Base-by-base conservation (phyloP, 2,888 invertebrate genomes). In the Anaspis maculata region DNA sequence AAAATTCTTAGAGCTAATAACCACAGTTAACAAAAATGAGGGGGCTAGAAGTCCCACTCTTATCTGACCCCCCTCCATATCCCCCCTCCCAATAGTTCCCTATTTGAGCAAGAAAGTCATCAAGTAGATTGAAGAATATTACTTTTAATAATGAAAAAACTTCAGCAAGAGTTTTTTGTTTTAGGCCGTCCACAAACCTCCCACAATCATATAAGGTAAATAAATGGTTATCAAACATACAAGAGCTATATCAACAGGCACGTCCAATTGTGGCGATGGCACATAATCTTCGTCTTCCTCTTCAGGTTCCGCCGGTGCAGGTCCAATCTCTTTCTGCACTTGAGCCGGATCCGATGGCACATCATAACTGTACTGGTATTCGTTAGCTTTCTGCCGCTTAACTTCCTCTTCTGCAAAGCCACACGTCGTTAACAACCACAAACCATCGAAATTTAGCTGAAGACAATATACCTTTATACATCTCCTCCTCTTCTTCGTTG, bases 401-500 rank as follows among this genome's bases (percentile, higher is more conserved):
- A 87, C 69, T 67, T 94, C 92, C 63, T 94, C 94, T 68, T 95
- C 95, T 94, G 67, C 6, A 69, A 19, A 19, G 9, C 19, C 5
- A 5, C 19, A 19, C n/a, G 9, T 25, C 6, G 16, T 34, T n/a
- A 19, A 24, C 9, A n/a, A 14, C 2, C 13, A 19, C 6, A 30
- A 27, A n/a, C 28, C 11, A 26, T 14, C 9, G 1, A 27, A 24
- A 6, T 2, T 12, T 6, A 29, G n/a, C 3, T 23, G 11, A 27
- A 6, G 2, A 13, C 27, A 32, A 9, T 9, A 16, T 66, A 90
- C 94, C 92, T 79, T 91, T 88, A 65, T 90, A 89, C 71, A 89
- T 75, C 45, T 82, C 78, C 57, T 89, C 87, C 59, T 92, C 89
- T 60, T 83, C 83, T 55, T 92, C 84, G 65, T 91, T 88, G 37